Base-by-base conservation (phyloP, 2,797 vertebrate species). In the Lemur catta region DNA sequence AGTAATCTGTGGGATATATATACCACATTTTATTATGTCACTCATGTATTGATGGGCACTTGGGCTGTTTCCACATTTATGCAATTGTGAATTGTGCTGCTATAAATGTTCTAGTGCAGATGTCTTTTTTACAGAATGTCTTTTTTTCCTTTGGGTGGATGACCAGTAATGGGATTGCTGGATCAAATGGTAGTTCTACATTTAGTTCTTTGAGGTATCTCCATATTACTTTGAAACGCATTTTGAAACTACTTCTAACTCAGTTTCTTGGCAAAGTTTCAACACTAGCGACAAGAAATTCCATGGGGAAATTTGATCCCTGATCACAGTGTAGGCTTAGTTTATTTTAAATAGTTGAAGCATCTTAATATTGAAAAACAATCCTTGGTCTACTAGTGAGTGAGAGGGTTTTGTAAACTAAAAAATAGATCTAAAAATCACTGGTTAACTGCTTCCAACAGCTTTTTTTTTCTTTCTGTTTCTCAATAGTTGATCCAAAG, bases 311-410 rank as follows among this genome's bases (percentile, higher is more conserved):
- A 38, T 55, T 74, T 65, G 28, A 57, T 82, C 41, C 89, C 76
- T 74, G 69, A 86, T 72, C 38, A 75, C 7, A 46, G 48, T 20
- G 7, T 35, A 7, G 50, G 63, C 43, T 95, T 43, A 38, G 63
- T 94, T 95, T 94, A 57, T 93, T 91, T 94, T 82, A 84, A 97
- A 86, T 82, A 86, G 69, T 75, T 89, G 11, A 33, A 30, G 8
- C 55, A 50, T 78, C 69, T 86, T 33, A 7, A 2, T 43, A 24
- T 76, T 85, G 72, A 81, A 79, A 67, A 67, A 89, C 38, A 48
- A 26, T 30, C 6, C 28, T 91, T 84, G 38, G 48, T n/a, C 15
- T 63, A 43, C 63, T 26, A 43, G 43, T 20, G 5, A 86, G 30
- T 26, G 12, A 35, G 17, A 41, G 30, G 33, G 20, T 43, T 75